Evolutionary conservation across 1,140 invertebrate species (phyloP), one percentile per base, ranked within the genome.

Genomic region (Linepithema humile): DNA sequence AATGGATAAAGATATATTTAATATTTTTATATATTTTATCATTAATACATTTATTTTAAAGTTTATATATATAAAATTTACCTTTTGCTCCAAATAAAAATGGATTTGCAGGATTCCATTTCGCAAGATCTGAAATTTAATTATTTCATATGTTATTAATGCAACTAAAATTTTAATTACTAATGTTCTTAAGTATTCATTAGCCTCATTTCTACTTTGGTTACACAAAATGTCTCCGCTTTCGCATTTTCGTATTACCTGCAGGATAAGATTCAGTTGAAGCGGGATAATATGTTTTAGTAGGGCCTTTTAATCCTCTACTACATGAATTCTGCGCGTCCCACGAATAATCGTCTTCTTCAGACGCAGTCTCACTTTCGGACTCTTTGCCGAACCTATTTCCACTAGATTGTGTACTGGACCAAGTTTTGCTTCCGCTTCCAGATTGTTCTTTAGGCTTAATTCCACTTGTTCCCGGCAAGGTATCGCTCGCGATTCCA

Each of bases 101-200:
- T 70, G 75, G 75, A 80, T 80, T 80, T 80, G 6, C 48, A 9
- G 35, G 4, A 80, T 80, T 80, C 75, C 64, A 70, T 43, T 20
- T 4, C 3, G 6, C 17, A 78, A 38, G 15, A 29, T 32, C 35
- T 15, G 75, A 7, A 15, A 23, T 69, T 78, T 26, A 9, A 69
- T n/a, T 78, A 38, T 43, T 74, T 43, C 26, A 62, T 5, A 9
- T 26, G 38, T 64, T 77, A 38, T 2, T 50, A 32, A 60, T 59
- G 26, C 2, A 4, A 38, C 0, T 53, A 72, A 72, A 35, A 32
- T 50, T 69, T 73, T 38, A 38, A n/a, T 57, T 17, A 43, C n/a
- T n/a, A n/a, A n/a, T n/a, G 40, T 26, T 35, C 35, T 12, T 20
- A 12, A 65, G 29, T 48, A 70, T 50, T 70, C n/a, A 70, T 32